Percentiles rank a stretch among this genome's conserved stretches.
Conservation (phyloP, 2,113 vertebrate species). For the Ochotona curzoniae region DNA sequence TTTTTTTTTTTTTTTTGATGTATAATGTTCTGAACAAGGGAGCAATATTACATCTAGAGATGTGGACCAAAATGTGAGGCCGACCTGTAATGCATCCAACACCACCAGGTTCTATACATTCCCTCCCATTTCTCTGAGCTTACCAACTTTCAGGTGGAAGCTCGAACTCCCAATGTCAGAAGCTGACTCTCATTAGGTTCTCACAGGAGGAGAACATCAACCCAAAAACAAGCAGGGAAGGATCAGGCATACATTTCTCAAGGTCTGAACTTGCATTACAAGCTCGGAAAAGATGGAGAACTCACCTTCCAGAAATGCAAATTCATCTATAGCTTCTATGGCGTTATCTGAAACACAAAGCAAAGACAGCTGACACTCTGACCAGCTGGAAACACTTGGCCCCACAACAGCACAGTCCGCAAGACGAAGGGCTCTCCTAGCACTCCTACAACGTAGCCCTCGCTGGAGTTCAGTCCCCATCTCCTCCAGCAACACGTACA, state of each 20-base stretch:
- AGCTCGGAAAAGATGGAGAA: not conserved
- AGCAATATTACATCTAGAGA: not conserved
- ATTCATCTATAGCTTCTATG: constrained; percentile 96
- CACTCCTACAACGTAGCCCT: not conserved
- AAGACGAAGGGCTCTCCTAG: not conserved
- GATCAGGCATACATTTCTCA: not conserved
- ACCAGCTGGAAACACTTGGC: not conserved
- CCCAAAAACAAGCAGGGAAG: not conserved
- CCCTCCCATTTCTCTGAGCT: not conserved
- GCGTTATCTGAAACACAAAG: constrained; percentile 91
- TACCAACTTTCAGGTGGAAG: constrained; percentile 29
- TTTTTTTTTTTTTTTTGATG: constrained; percentile 35
- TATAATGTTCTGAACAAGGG: not conserved
- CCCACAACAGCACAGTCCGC: not conserved
- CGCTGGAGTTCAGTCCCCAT: not conserved
- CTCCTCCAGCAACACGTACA: not conserved
- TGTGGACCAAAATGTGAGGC: not conserved
- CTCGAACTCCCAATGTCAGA: constrained; percentile 16
- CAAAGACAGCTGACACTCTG: not conserved
- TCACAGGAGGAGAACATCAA: constrained; percentile 5
- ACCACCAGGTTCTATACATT: not conserved
- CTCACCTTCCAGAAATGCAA: constrained; percentile 98
- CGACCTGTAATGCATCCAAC: constrained; percentile 18
- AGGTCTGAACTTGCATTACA: not conserved
- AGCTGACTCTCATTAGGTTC: constrained; percentile 1